Conservation (phyloP, 2,113 vertebrate genomes). For the Albula goreensis region DNA sequence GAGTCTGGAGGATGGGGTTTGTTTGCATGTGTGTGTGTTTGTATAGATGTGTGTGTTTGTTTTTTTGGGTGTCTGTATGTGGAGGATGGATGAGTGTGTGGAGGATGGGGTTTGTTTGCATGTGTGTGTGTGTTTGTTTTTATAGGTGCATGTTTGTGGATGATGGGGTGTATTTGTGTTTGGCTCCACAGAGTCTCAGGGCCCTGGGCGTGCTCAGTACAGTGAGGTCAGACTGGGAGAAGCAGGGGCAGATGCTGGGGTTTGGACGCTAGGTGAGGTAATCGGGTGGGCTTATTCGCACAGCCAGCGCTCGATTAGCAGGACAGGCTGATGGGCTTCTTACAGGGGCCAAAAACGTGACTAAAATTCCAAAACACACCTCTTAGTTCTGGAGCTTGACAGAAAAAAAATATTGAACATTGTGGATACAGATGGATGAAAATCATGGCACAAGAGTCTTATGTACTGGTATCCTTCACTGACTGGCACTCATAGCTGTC, state of each 20-base stretch:
- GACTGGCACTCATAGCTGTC: too few species aligned
- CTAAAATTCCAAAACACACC: slow-evolving; percentile 13
- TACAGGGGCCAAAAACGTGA: slow-evolving; percentile 56
- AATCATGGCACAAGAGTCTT: background rate
- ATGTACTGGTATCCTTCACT: too few species aligned
- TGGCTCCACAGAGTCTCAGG: background rate
- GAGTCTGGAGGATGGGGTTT: too few species aligned
- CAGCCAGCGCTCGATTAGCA: slow-evolving; percentile 46
- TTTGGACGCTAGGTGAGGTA: slow-evolving; percentile 43
- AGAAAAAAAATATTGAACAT: slow-evolving; percentile 33
- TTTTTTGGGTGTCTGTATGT: too few species aligned
- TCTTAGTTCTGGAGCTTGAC: slow-evolving; percentile 3
- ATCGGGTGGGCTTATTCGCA: slow-evolving; percentile 32
- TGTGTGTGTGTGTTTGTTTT: background rate
- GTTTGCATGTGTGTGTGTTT: background rate
- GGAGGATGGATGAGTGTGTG: too few species aligned
- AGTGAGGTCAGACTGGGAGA: slow-evolving; percentile 48
- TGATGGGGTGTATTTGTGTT: too few species aligned
- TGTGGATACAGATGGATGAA: background rate
- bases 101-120: too few species aligned
- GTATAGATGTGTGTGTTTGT: too few species aligned
- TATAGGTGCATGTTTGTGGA: background rate
- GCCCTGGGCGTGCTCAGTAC: background rate
- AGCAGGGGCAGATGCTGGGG: slow-evolving; percentile 42
- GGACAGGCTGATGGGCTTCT: slow-evolving; percentile 33